Base-by-base conservation (phyloP, 2,113 vertebrate species). In the Nothoprocta perdicaria region DNA sequence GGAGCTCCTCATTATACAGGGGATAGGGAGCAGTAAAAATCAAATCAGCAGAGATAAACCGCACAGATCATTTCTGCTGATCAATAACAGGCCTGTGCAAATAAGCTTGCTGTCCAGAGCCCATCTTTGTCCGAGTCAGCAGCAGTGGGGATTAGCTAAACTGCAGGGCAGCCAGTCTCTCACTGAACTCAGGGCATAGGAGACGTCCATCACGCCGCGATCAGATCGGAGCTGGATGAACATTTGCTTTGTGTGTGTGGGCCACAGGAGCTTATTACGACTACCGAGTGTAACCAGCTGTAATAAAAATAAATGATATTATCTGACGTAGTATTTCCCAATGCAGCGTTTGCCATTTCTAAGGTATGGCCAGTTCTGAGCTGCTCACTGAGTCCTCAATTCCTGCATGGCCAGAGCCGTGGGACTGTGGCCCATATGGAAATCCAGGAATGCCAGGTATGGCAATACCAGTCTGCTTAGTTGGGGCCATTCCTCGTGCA, bases 21-120 rank as follows among this genome's bases (percentile, higher is more conserved):
- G 85, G 41, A 55, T 41, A 74, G 87, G 86, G 48, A 48, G 27
- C 68, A 62, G 94, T 74, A 88, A 88, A 95, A 86, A 89, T 81
- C 86, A 96, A 94, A 80, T 80, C 79, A 93, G 91, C 75, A 82
- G 92, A 92, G 92, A 92, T 76, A 82, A 94, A 96, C 15, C 31
- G 75, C 81, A 55, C 9, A 35, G 72, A 78, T 86, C 73, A 26
- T 80, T 43, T 80, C 78, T 94, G 84, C 76, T 94, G 89, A 90
- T 96, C 84, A 33, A 83, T 95, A 82, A 84, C 60, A 48, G 71
- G 35, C 89, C 86, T 87, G 75, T 93, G 91, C 91, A 89, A 58
- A 83, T 85, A 75, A 92, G 69, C 66, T 75, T 62, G 80, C 12
- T 90, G 41, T 61, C 41, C 29, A 68, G 57, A 60, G 68, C 71